A percentile compares a stretch with the other conserved stretches of the same genome.
Evolutionary conservation across 2,888 invertebrate species (phyloP).

Genomic region (Gisinianus flammeolus): DNA sequence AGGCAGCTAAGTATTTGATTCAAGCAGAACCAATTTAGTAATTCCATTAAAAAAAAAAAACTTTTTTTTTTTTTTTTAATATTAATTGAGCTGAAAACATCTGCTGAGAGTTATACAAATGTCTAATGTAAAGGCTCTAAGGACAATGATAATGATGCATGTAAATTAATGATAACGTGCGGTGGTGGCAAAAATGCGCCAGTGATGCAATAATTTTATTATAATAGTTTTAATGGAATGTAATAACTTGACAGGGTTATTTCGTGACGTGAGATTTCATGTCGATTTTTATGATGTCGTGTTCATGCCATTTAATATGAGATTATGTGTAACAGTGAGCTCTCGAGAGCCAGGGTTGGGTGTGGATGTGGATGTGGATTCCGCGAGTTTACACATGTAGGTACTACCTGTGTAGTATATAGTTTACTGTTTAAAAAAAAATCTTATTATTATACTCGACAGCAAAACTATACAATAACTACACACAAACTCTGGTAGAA

Average conservation of each 20-base stretch:
- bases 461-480: background rate
- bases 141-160: constrained; percentile 4
- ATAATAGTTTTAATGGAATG: constrained; percentile 15
- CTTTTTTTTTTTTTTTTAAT: background rate
- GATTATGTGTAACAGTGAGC: background rate
- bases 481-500: background rate
- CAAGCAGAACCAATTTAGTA: constrained; percentile 3
- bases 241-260: background rate
- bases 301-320: background rate
- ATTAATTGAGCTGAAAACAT: constrained; percentile 13
- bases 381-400: no score
- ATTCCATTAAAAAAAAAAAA: constrained; percentile 2
- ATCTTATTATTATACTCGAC: background rate
- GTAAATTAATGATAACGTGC: background rate
- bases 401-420: no score
- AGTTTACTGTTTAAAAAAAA: no score
- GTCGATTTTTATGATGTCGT: background rate
- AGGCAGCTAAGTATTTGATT: no score
- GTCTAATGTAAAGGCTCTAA: background rate
- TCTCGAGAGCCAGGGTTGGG: background rate
- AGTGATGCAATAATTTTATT: constrained; percentile 12
- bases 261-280: constrained; percentile 10
- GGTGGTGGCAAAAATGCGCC: background rate
- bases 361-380: background rate
- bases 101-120: background rate